phyloP scores from a whole-genome alignment of 2,797 vertebrate species.

The Avahi laniger region DNA sequence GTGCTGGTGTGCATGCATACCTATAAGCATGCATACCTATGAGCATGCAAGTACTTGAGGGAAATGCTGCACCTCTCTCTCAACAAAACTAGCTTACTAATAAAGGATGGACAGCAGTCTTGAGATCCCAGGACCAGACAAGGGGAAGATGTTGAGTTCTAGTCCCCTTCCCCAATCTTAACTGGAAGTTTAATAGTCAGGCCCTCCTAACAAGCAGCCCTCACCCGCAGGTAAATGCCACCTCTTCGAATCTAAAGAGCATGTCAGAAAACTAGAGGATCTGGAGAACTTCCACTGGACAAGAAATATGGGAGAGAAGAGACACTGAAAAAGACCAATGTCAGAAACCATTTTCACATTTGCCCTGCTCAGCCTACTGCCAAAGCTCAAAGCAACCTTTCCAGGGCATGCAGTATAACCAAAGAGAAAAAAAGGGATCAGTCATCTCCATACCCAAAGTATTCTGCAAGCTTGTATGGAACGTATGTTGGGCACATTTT shows the following conservation, averaged over 20 bases:
- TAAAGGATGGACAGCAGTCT: constrained; percentile 50
- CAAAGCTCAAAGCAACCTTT: neutral
- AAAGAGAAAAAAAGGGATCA: neutral
- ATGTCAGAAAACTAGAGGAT: constrained; percentile 25
- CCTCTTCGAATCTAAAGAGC: constrained; percentile 31
- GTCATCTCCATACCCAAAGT: neutral
- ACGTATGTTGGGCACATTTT: neutral
- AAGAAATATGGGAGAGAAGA: neutral
- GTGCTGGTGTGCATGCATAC: constrained; percentile 61
- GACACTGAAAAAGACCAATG: constrained; percentile 34
- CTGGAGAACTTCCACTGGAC: constrained; percentile 46
- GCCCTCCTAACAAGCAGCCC: constrained; percentile 24
- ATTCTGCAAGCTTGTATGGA: neutral
- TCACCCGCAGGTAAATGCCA: constrained; percentile 3
- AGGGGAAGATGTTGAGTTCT: constrained; percentile 10
- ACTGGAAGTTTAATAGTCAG: neutral
- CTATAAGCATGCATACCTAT: constrained; percentile 59
- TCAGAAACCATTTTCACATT: constrained; percentile 15
- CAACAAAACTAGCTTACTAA: constrained; percentile 10
- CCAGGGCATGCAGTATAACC: neutral
- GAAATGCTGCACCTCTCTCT: constrained; percentile 56
- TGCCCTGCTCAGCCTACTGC: neutral
- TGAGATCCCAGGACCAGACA: constrained; percentile 46
- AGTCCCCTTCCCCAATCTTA: constrained; percentile 26
- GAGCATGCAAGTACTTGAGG: constrained; percentile 72